These are phyloP conservation scores for Ameiurus melas DNA, from an alignment of 2,113 vertebrate species.

Conservation along the genomic window DNA sequence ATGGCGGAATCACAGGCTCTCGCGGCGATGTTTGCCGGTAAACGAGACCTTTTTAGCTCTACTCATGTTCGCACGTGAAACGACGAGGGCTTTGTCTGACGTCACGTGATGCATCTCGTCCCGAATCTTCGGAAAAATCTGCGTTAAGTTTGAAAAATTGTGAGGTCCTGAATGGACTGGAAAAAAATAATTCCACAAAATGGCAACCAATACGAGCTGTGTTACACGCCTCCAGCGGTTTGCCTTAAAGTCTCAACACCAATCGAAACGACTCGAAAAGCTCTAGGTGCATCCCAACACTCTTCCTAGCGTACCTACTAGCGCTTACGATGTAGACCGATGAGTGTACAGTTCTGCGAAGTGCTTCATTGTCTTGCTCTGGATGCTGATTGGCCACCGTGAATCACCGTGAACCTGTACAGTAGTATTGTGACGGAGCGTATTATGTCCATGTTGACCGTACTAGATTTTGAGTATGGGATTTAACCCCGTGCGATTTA, in stretches of 20 bases:
- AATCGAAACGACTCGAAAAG: background rate
- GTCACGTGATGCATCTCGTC: too few relatives aligned
- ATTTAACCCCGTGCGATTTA: background rate
- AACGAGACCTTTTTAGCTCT: too few relatives aligned
- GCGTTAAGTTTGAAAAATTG: too few relatives aligned
- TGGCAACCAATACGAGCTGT: background rate
- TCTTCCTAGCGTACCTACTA: background rate
- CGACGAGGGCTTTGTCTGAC: too few relatives aligned
- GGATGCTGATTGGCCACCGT: background rate
- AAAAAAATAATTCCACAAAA: background rate
- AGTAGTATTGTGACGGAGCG: background rate
- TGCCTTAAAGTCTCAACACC: background rate
- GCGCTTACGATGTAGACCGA: background rate
- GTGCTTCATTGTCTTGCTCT: background rate
- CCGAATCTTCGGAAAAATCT: too few relatives aligned
- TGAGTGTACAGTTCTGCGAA: background rate
- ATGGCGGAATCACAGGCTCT: too few relatives aligned
- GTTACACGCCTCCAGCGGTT: background rate
- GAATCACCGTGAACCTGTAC: too few relatives aligned
- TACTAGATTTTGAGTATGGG: background rate
- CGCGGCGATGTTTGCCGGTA: too few relatives aligned
- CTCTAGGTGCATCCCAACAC: background rate
- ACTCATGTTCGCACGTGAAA: too few relatives aligned
- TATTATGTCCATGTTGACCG: background rate
- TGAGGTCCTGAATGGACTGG: too few relatives aligned